phyloP scores from a whole-genome alignment of 2,888 invertebrate genomes.

The Synergus japonicus region DNA sequence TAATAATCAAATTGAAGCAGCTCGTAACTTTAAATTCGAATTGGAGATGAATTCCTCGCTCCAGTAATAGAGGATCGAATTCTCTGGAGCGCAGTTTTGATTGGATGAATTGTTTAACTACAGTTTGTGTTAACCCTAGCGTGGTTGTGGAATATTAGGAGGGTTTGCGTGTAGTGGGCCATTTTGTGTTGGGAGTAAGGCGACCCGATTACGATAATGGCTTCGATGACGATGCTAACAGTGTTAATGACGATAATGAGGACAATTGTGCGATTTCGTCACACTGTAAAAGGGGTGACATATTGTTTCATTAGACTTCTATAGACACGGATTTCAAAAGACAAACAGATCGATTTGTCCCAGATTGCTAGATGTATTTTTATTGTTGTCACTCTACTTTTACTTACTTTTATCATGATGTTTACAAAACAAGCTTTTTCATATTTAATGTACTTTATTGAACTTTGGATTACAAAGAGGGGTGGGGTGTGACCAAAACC shows the following conservation, averaged over 20 bases:
- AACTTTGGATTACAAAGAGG: too few species aligned
- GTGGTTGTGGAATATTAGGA: conserved; percentile 20
- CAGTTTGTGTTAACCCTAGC: background rate
- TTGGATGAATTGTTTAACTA: conserved; percentile 19
- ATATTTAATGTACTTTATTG: too few species aligned
- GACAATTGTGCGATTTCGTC: conserved; percentile 32
- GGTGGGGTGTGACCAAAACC: too few species aligned
- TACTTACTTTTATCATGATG: too few species aligned
- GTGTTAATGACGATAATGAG: conserved; percentile 27
- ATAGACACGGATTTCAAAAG: background rate
- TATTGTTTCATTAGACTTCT: background rate
- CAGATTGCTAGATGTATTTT: background rate
- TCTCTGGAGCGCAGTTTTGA: background rate
- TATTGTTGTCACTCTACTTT: background rate
- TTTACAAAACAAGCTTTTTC: too few species aligned
- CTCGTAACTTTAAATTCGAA: background rate
- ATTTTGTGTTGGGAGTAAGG: conserved; percentile 23
- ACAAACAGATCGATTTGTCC: background rate
- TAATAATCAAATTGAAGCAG: background rate
- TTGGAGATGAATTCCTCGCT: background rate
- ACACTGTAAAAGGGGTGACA: conserved; percentile 8
- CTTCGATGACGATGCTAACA: conserved; percentile 54
- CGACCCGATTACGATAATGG: conserved; percentile 54
- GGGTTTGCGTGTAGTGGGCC: conserved; percentile 13
- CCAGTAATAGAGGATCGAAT: background rate